A percentile compares a stretch with the other conserved stretches of the same genome.
Evolutionary conservation across 2,113 vertebrate genomes (phyloP).

Genomic region (Odontophorus gujanensis): DNA sequence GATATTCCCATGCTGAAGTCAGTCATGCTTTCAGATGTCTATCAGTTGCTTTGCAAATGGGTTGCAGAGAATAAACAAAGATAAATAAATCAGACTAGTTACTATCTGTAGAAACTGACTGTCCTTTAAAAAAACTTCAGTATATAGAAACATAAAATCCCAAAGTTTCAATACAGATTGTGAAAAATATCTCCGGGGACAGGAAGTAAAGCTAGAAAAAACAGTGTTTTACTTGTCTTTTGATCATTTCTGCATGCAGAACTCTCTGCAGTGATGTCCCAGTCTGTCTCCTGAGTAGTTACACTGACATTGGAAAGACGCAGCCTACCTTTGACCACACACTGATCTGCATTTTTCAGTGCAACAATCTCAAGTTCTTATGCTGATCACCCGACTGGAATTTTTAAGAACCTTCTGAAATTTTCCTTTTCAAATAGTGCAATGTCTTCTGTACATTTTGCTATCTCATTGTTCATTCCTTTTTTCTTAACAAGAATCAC

Average conservation of each 20-base stretch:
- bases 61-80: not conserved
- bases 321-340: not conserved
- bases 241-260: not conserved
- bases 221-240: not conserved
- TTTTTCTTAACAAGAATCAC: not conserved
- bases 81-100: not conserved
- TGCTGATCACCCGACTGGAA: not conserved
- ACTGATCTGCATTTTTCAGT: slow-evolving; percentile 23
- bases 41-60: not conserved
- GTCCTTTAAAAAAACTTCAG: not conserved
- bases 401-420: slow-evolving; percentile 5
- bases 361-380: not conserved
- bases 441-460: not conserved
- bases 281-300: not conserved
- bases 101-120: not conserved
- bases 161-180: not conserved
- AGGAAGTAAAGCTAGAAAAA: not conserved
- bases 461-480: not conserved
- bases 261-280: not conserved
- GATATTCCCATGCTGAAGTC: not conserved
- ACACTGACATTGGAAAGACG: not conserved
- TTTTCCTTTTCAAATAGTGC: not conserved
- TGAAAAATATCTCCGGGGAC: not conserved
- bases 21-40: not conserved
- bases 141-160: not conserved